A percentile compares a stretch with the other conserved stretches of the same genome.
Evolutionary conservation across 1,140 invertebrate species (phyloP).

Genomic region (Drosophila sulfurigaster): DNA sequence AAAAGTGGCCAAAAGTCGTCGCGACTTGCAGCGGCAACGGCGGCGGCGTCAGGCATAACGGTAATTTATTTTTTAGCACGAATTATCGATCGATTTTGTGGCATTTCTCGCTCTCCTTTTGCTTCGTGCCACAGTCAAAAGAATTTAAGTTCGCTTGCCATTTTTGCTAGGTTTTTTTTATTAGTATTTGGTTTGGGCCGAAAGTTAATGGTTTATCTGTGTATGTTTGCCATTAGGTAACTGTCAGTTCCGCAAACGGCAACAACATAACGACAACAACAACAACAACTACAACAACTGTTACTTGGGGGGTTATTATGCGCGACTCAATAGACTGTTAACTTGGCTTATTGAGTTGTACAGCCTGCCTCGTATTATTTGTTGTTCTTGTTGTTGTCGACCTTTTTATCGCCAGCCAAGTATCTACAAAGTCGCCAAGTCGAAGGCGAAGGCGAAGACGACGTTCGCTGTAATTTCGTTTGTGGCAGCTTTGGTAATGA

Average conservation of each 20-base stretch:
- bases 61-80: conserved; percentile 81
- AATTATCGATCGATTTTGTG: conserved; percentile 77
- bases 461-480: conserved; percentile 53
- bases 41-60: conserved; percentile 47
- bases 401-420: conserved; percentile 78
- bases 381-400: conserved; percentile 46
- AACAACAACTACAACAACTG: conserved; percentile 16
- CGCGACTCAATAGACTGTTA: conserved; percentile 73
- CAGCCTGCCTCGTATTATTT: conserved; percentile 19
- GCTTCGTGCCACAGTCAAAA: conserved; percentile 37
- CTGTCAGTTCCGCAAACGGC: conserved; percentile 72
- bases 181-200: conserved; percentile 11
- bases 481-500: conserved; percentile 76
- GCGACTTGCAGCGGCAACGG: conserved; percentile 2
- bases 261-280: conserved; percentile 29
- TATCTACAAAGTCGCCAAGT: conserved; percentile 74
- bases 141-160: conserved; percentile 56
- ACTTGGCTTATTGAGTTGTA: conserved; percentile 82
- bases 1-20: conserved; percentile 22
- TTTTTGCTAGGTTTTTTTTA: conserved; percentile 11
- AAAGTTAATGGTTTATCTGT: conserved; percentile 82
- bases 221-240: conserved; percentile 83
- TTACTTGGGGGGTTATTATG: conserved; percentile 33
- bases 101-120: conserved; percentile 48
- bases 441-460: conserved; percentile 11